Percentiles rank a stretch among this genome's conserved stretches.
phyloP scores from a whole-genome alignment of 1,140 invertebrate species.

The Hylyphantes graminicola region DNA sequence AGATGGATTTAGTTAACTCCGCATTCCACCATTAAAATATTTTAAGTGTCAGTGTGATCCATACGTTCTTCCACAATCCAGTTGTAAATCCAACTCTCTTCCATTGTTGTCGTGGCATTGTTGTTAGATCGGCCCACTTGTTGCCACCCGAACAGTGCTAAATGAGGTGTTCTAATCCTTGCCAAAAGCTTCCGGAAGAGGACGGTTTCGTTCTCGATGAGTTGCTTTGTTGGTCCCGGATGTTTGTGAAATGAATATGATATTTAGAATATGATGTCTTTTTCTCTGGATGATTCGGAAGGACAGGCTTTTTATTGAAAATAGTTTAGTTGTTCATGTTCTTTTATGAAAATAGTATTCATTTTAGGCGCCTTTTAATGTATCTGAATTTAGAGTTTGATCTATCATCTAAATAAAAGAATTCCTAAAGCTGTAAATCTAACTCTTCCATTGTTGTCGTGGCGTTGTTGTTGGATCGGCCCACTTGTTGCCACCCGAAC shows the following conservation, averaged over 20 bases:
- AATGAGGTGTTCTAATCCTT: conserved; percentile 31
- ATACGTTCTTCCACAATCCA: background rate
- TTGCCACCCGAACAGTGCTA: conserved; percentile 9
- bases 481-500: conserved; percentile 33
- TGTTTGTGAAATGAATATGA: conserved; percentile 7
- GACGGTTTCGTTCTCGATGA: background rate
- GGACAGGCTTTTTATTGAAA: background rate
- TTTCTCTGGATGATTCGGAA: background rate
- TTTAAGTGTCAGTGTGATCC: background rate
- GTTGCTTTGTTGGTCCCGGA: conserved; percentile 10
- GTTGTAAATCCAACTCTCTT: background rate
- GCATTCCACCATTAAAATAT: background rate
- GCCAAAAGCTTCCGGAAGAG: background rate
- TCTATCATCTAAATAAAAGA: too few relatives aligned
- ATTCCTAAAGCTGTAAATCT: background rate
- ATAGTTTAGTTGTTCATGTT: background rate
- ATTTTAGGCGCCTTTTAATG: background rate
- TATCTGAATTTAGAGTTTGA: too few relatives aligned
- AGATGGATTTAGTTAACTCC: conserved; percentile 20
- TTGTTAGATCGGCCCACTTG: conserved; percentile 20
- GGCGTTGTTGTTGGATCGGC: background rate
- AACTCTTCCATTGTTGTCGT: background rate
- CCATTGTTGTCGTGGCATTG: background rate
- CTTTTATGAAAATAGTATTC: background rate
- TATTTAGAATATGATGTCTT: background rate